These are phyloP conservation scores for Boloria selene DNA, from an alignment of 2,888 invertebrate species.

Conservation along the genomic window DNA sequence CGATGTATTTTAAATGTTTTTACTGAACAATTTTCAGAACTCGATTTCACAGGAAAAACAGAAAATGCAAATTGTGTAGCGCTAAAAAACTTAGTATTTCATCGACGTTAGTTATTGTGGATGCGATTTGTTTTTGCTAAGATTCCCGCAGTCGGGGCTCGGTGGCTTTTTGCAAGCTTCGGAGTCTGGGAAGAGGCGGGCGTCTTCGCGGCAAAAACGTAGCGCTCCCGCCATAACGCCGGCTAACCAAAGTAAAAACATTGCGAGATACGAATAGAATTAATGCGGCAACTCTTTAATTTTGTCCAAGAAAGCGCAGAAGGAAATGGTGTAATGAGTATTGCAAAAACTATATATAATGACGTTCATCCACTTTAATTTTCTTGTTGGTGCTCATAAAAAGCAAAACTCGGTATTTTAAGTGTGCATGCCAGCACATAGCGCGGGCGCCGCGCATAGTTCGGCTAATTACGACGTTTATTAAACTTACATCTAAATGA, in stretches of 20 bases:
- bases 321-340: conserved; percentile 80
- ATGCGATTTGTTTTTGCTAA: conserved; percentile 59
- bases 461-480: conserved; percentile 27
- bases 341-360: conserved; percentile 76
- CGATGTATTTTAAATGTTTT: conserved; percentile 18
- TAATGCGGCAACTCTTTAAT: conserved; percentile 80
- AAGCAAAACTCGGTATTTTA: conserved; percentile 61
- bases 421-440: conserved; percentile 48
- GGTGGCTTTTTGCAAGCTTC: conserved; percentile 59
- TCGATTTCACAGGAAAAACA: conserved; percentile 45
- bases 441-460: conserved; percentile 21
- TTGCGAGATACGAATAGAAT: conserved; percentile 75
- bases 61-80: conserved; percentile 71
- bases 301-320: conserved; percentile 80
- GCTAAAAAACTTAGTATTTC: conserved; percentile 79
- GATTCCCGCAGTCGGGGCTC: conserved; percentile 52
- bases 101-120: conserved; percentile 78
- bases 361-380: conserved; percentile 52
- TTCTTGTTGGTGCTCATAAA: conserved; percentile 63
- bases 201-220: conserved; percentile 61
- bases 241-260: conserved; percentile 64
- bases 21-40: conserved; percentile 42
- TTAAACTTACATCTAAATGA: conserved; percentile 39
- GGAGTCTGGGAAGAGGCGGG: conserved; percentile 71
- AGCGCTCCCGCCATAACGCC: conserved; percentile 67